phyloP scores from a whole-genome alignment of 2,888 invertebrate genomes.

The Empis stercorea region DNA sequence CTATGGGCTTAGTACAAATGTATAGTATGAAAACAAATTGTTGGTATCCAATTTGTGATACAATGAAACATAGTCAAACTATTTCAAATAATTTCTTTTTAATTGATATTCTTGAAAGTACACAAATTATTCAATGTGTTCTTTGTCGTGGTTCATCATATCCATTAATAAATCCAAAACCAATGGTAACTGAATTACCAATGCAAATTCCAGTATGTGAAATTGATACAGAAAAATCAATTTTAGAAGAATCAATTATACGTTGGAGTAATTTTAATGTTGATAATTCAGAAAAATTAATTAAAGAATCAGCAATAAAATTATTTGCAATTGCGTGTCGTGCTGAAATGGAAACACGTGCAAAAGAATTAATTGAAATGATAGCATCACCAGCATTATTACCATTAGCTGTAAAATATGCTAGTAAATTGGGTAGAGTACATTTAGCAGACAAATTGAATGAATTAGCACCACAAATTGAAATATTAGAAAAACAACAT shows the following conservation, averaged over 20 bases:
- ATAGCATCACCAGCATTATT: constrained; percentile 64
- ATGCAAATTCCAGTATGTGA: constrained; percentile 70
- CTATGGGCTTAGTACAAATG: constrained; percentile 59
- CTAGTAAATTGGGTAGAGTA: constrained; percentile 60
- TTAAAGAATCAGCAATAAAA: constrained; percentile 72
- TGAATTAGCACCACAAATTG: constrained; percentile 40
- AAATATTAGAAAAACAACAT: constrained; percentile 25
- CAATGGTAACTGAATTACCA: constrained; percentile 63
- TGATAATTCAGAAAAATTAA: constrained; percentile 51
- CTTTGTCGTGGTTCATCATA: constrained; percentile 80
- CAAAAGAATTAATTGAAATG: constrained; percentile 73
- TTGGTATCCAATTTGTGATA: constrained; percentile 75
- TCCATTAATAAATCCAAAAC: constrained; percentile 76
- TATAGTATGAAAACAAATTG: constrained; percentile 52
- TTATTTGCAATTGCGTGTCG: constrained; percentile 82
- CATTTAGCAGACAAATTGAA: constrained; percentile 67
- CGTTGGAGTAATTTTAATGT: constrained; percentile 49
- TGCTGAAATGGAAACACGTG: constrained; percentile 71
- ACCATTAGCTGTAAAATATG: constrained; percentile 80
- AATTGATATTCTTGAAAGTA: constrained; percentile 63
- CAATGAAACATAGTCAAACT: constrained; percentile 53
- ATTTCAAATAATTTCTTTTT: constrained; percentile 63
- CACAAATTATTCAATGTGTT: constrained; percentile 67
- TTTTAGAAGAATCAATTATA: constrained; percentile 62
- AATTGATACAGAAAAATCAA: constrained; percentile 62